Base-by-base conservation (phyloP, 2,888 invertebrate genomes). In the Vanessa cardui region DNA sequence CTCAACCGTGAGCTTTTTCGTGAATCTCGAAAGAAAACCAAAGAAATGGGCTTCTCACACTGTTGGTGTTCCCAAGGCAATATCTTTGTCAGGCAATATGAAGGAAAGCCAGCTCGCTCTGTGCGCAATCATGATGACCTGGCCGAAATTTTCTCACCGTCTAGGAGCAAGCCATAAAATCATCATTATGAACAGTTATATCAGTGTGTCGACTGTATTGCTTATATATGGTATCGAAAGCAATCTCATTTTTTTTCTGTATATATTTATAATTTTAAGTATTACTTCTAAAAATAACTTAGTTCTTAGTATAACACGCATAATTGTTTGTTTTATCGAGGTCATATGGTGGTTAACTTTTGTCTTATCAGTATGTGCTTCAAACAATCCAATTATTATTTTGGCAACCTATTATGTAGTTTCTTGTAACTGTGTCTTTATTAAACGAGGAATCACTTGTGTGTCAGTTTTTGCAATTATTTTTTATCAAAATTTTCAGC, bases 381-480 rank as follows among this genome's bases (percentile, higher is more conserved):
- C 54, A 54, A 54, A 54, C 54, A 46, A 54, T 54, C 21, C 54
- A 54, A 54, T 54, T 54, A 31, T 54, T 54, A 26, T 26, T 26
- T 54, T 54, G 20, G 54, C 54, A 54, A 54, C 31, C 54, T 46
- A 46, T 46, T 9, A 26, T 54, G 54, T 54, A 54, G 21, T 21
- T 54, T 54, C 20, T 21, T 54, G 54, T n/a, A n/a, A n/a, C n/a
- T n/a, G n/a, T n/a, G n/a, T n/a, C n/a, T n/a, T n/a, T n/a, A n/a
- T n/a, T n/a, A n/a, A n/a, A n/a, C n/a, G n/a, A n/a, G n/a, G n/a
- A n/a, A n/a, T n/a, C n/a, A n/a, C n/a, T n/a, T n/a, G n/a, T 54
- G 54, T 54, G 54, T 54, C 54, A 54, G 54, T 54, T 54, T 21
- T 8, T 54, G 54, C 54, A 54, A 54, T 54, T 54, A 31, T 26